phyloP scores from a whole-genome alignment of 2,888 invertebrate genomes.

The Conistra vaccinii region DNA sequence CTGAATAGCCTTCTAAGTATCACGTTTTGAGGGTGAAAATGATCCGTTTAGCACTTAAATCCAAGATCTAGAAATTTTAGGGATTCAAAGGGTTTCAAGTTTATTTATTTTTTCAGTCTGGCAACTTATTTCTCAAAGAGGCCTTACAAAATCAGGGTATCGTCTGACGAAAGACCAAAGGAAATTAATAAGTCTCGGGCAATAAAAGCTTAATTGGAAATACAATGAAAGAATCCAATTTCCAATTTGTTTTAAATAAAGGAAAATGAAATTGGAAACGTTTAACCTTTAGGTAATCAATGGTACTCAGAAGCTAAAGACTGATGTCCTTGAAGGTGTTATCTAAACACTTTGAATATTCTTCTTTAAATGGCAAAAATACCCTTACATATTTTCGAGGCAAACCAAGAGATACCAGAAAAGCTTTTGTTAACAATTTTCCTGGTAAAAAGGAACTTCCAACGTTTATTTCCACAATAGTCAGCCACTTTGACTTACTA shows the following conservation, averaged over 20 bases:
- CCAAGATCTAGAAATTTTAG: slow-evolving; percentile 10
- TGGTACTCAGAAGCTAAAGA: neutral
- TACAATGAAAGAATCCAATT: slow-evolving; percentile 7
- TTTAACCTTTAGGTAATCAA: slow-evolving; percentile 1
- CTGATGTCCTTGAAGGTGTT: neutral
- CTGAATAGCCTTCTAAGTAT: neutral
- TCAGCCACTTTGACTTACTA: slow-evolving; percentile 27
- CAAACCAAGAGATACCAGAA: neutral
- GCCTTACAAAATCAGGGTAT: slow-evolving; percentile 22
- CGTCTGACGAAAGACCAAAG: slow-evolving; percentile 14
- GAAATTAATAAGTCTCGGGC: slow-evolving; percentile 23
- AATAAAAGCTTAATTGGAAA: slow-evolving; percentile 28
- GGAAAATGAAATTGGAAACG: slow-evolving; percentile 14
- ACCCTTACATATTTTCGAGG: neutral
- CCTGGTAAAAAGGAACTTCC: neutral
- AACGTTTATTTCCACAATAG: slow-evolving; percentile 28
- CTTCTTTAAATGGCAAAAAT: neutral
- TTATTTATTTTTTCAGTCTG: slow-evolving; percentile 2
- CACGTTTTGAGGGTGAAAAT: slow-evolving; percentile 9
- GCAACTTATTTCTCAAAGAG: slow-evolving; percentile 5
- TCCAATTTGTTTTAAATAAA: slow-evolving; percentile 4
- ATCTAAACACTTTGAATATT: neutral
- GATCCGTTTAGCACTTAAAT: neutral
- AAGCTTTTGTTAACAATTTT: neutral
- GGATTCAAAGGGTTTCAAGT: slow-evolving; percentile 31